Base-by-base conservation (phyloP, 2,888 invertebrate species). In the Campaea margaritaria region DNA sequence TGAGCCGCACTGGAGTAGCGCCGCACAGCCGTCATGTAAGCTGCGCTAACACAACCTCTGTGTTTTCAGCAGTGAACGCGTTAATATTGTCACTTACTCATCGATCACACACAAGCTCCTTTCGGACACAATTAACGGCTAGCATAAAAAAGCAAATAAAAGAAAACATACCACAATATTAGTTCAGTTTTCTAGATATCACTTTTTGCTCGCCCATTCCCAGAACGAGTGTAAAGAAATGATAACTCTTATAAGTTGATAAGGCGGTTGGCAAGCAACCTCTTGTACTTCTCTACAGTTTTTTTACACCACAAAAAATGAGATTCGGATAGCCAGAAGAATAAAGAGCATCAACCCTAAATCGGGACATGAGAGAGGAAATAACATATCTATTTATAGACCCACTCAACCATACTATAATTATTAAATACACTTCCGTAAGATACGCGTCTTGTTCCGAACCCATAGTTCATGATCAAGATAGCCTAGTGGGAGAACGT, bases 121-220 rank as follows among this genome's bases (percentile, higher is more conserved):
- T n/a, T n/a, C n/a, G n/a, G n/a, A n/a, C n/a, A n/a, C n/a, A n/a
- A n/a, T n/a, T n/a, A n/a, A n/a, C n/a, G n/a, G n/a, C n/a, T n/a
- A n/a, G n/a, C n/a, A n/a, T n/a, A n/a, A n/a, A n/a, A n/a, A n/a
- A n/a, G n/a, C n/a, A n/a, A n/a, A n/a, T n/a, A n/a, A n/a, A n/a
- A n/a, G n/a, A n/a, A n/a, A n/a, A n/a, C n/a, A n/a, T n/a, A n/a
- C n/a, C n/a, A n/a, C n/a, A n/a, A n/a, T n/a, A n/a, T n/a, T n/a
- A n/a, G n/a, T n/a, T n/a, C n/a, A n/a, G n/a, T n/a, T n/a, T n/a
- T n/a, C n/a, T n/a, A n/a, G n/a, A n/a, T n/a, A 10, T 1, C 36
- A 58, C n/a, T 52, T 52, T 52, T 52, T 58, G 51, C 36, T 43
- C 36, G n/a, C 43, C 27, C 47, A 58, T 42, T 36, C 51, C n/a